Base-by-base conservation (phyloP, 2,888 invertebrate species). In the Lycaena phlaeas region DNA sequence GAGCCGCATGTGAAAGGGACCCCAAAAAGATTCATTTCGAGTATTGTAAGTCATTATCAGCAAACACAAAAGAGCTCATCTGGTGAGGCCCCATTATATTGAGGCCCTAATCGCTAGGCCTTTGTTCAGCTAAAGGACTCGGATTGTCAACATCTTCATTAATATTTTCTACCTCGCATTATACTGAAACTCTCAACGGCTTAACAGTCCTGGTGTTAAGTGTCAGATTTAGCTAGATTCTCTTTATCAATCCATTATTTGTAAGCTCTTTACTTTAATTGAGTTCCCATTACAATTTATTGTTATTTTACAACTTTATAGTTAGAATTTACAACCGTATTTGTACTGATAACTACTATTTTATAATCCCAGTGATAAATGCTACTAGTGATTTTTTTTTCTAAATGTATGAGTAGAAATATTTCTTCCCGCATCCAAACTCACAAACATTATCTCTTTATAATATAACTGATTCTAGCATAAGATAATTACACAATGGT, bases 71-170 rank as follows among this genome's bases (percentile, higher is more conserved):
- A 64, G 68, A 57, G 58, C 69, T 73, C 70, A 69, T 74, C 74
- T 69, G 68, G 61, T 48, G 42, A 44, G 50, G 45, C 55, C 50
- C 51, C 46, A 51, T 53, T 48, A n/a, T n/a, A 56, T 56, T 55
- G 56, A 50, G 46, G 46, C 43, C 44, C 56, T 61, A 64, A 65
- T 66, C 64, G 56, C 52, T 50, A 44, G 58, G 49, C 53, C 51
- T 61, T 63, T 74, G 73, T 73, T 75, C 68, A 64, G 46, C 57
- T 58, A 62, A 68, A 64, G 67, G 64, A 68, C 63, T 67, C 52
- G 54, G 56, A 67, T 63, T 71, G 71, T 73, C 63, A 66, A 72
- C 74, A 72, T 70, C 71, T 70, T 71, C 72, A 71, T 74, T 76
- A 73, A 74, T 72, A 70, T 68, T 68, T 65, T 59, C 61, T 52